Evolutionary conservation across 2,797 vertebrate species (phyloP).

Genomic region (Odontamblyopus lacepedii): DNA sequence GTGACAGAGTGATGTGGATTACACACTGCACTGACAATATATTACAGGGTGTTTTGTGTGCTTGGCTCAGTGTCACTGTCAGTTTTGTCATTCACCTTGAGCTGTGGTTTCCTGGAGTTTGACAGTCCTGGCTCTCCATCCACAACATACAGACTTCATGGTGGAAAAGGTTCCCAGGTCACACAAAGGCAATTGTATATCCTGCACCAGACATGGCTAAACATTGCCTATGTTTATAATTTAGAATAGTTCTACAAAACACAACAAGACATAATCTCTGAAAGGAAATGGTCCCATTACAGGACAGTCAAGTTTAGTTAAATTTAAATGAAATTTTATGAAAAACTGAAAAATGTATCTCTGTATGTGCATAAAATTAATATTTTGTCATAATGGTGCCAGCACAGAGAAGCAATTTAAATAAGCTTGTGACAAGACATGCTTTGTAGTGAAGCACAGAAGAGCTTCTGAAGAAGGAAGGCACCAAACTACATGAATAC

Average conservation of each 20-base stretch:
- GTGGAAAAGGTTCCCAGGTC: constrained; percentile 26
- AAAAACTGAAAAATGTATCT: not conserved
- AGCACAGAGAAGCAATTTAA: too few species aligned
- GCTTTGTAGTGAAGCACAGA: too few species aligned
- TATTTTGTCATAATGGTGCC: too few species aligned
- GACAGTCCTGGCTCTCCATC: constrained; percentile 45
- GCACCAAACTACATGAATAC: not conserved
- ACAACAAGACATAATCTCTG: not conserved
- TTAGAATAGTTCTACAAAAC: not conserved
- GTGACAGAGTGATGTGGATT: constrained; percentile 61
- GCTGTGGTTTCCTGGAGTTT: constrained; percentile 61
- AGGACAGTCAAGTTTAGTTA: too few species aligned
- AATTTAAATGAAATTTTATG: not conserved
- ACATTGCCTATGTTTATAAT: not conserved
- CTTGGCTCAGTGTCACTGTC: constrained; percentile 58
- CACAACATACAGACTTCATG: constrained; percentile 40
- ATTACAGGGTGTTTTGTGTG: constrained; percentile 51
- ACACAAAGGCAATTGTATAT: constrained; percentile 7
- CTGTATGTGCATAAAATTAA: too few species aligned
- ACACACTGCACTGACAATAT: constrained; percentile 53
- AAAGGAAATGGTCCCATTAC: not conserved
- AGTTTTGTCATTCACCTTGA: constrained; percentile 62
- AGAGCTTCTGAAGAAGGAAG: too few species aligned
- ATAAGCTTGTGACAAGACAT: too few species aligned
- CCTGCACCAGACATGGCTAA: not conserved